Conservation (phyloP, 37 sponge, comb jelly and placozoan genomes). For the Agelas oroides region DNA sequence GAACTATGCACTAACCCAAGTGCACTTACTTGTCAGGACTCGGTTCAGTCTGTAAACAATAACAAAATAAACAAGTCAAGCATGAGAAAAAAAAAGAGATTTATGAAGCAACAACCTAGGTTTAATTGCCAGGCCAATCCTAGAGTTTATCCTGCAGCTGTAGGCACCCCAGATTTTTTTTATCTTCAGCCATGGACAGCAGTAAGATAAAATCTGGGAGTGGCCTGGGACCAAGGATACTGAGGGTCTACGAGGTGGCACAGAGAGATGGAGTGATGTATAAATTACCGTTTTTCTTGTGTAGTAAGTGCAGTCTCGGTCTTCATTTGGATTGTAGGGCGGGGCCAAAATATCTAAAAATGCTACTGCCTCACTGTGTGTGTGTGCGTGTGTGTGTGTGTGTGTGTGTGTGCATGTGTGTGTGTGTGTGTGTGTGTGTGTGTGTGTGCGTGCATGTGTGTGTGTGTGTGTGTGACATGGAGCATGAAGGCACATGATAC, state of each 20-base stretch:
- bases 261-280: too few relatives aligned
- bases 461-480: constrained; percentile 10
- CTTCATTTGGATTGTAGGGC: constrained; percentile 66
- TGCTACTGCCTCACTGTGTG: constrained; percentile 73
- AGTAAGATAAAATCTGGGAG: too few relatives aligned
- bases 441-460: constrained; percentile 47
- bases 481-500: background rate
- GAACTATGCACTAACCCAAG: too few relatives aligned
- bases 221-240: too few relatives aligned
- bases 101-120: too few relatives aligned
- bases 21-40: background rate
- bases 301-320: constrained; percentile 77
- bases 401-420: constrained; percentile 49
- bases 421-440: constrained; percentile 52
- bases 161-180: too few relatives aligned
- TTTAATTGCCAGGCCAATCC: too few relatives aligned
- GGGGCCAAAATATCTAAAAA: constrained; percentile 82
- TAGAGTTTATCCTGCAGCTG: too few relatives aligned
- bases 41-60: background rate
- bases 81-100: too few relatives aligned
- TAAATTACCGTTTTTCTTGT: constrained; percentile 19
- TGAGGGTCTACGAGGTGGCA: too few relatives aligned
- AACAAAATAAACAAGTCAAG: background rate
- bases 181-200: too few relatives aligned
- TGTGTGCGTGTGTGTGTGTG: constrained; percentile 10